Evolutionary conservation across 23 tunicate genomes (phyloP).

Genomic region (Phallusia fumigata): DNA sequence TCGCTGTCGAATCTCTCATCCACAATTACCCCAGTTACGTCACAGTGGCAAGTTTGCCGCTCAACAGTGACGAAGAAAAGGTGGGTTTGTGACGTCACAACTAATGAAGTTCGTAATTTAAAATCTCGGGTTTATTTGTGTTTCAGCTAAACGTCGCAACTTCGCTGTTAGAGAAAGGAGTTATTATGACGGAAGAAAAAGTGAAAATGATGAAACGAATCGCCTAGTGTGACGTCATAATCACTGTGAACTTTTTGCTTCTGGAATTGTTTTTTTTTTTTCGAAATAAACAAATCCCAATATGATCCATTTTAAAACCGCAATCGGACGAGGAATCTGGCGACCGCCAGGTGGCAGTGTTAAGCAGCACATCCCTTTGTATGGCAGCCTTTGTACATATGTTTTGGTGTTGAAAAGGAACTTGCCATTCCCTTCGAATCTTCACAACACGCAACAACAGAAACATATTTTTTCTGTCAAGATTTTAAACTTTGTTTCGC

Average conservation of each 20-base stretch:
- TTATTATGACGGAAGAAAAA: constrained; percentile 49
- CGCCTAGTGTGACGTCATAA: neutral
- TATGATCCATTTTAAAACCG: no score
- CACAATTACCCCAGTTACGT: constrained; percentile 66
- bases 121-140: no score
- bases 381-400: no score
- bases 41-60: constrained; percentile 54
- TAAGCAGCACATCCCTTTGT: no score
- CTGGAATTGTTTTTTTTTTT: constrained; percentile 6
- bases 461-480: no score
- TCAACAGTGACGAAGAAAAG: constrained; percentile 62
- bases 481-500: no score
- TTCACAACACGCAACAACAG: no score
- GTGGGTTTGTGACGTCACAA: constrained; percentile 25
- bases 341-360: no score
- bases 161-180: constrained; percentile 69
- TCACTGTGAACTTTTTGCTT: neutral
- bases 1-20: constrained; percentile 60
- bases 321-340: no score
- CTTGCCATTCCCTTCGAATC: no score
- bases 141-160: constrained; percentile 54
- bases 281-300: neutral
- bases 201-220: constrained; percentile 24
- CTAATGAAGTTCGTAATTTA: neutral
- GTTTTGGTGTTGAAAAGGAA: no score